Evolutionary conservation across 2,797 vertebrate species (phyloP).

Genomic region (Pyrrhura leucotis): DNA sequence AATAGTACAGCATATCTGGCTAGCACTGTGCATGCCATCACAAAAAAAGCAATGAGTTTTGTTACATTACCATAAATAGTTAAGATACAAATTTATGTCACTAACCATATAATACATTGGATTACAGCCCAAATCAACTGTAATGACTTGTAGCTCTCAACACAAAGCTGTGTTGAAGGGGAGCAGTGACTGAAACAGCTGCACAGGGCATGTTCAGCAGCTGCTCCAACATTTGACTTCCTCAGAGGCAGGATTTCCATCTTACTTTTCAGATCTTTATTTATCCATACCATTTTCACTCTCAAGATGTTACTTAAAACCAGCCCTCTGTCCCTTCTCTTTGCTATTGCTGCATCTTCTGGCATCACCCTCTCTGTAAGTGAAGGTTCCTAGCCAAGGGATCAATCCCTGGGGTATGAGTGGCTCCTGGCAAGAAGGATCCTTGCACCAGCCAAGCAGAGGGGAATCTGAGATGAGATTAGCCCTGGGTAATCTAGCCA

Average conservation of each 20-base stretch:
- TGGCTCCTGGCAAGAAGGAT: fast-evolving
- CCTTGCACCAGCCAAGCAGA: background rate
- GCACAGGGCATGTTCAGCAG: background rate
- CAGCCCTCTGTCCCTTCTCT: background rate
- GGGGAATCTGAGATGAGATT: background rate
- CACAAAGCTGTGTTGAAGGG: background rate
- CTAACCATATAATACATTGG: background rate
- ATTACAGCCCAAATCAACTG: background rate
- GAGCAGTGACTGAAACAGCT: background rate
- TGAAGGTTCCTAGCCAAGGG: background rate
- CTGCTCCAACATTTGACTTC: background rate
- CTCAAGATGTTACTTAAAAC: background rate
- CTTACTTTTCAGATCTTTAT: background rate
- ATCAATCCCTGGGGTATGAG: background rate
- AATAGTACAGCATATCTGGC: background rate
- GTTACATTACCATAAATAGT: background rate
- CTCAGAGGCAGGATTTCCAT: background rate
- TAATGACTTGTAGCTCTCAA: background rate
- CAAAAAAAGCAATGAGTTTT: background rate
- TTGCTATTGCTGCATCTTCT: background rate
- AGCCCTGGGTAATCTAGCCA: background rate
- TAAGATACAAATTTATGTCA: background rate
- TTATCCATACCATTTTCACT: background rate
- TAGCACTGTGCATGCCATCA: background rate
- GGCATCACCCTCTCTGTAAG: background rate